phyloP scores from a whole-genome alignment of 2,113 vertebrate species.

The Nyctibius bracteatus region DNA sequence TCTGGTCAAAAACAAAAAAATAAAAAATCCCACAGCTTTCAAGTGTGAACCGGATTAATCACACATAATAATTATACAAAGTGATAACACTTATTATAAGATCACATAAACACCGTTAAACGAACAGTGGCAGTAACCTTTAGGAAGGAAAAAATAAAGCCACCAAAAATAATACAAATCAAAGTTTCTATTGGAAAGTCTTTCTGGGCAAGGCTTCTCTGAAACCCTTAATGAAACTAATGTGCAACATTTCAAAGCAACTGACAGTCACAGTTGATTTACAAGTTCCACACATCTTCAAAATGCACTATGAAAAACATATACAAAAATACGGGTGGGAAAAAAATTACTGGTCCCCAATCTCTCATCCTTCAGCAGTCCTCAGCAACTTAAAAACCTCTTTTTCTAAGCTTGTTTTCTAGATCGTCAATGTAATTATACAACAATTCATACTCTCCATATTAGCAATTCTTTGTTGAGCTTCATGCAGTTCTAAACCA shows the following conservation, averaged over 20 bases:
- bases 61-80: slow-evolving; percentile 71
- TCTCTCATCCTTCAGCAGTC: neutral
- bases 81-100: slow-evolving; percentile 68
- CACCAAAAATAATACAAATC: slow-evolving; percentile 41
- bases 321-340: neutral
- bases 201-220: neutral
- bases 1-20: slow-evolving; percentile 35
- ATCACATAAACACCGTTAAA: slow-evolving; percentile 69
- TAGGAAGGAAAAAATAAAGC: slow-evolving; percentile 55
- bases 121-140: slow-evolving; percentile 65
- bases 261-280: slow-evolving; percentile 15
- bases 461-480: slow-evolving; percentile 23
- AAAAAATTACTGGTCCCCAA: neutral
- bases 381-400: neutral
- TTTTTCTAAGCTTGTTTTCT: slow-evolving; percentile 35
- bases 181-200: neutral
- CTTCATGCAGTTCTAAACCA: neutral
- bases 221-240: neutral
- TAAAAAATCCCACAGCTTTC: slow-evolving; percentile 44
- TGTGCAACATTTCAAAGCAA: slow-evolving; percentile 25
- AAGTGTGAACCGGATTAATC: slow-evolving; percentile 67
- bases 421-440: slow-evolving; percentile 4
- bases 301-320: neutral
- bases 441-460: neutral
- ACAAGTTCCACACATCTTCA: neutral